Conservation (phyloP, 2,888 invertebrate genomes). For the Troglohyphantes excavatus region DNA sequence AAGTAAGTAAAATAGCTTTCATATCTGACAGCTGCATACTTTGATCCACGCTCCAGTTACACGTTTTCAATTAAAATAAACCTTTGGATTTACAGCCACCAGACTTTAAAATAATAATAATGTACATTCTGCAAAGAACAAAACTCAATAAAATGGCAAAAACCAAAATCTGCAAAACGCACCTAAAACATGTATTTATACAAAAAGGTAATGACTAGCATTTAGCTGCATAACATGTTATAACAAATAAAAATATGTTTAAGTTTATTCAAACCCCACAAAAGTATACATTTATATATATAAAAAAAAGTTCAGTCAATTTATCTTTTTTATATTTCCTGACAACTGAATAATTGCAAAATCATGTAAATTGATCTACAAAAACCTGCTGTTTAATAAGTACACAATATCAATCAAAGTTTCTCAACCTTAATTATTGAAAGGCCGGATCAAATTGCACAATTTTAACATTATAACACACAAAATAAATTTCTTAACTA, state of each 20-base stretch:
- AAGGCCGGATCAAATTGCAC: too few species aligned
- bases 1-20: constrained; percentile 1
- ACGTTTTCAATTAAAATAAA: too few species aligned
- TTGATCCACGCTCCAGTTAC: not conserved
- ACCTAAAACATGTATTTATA: constrained; percentile 1
- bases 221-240: constrained; percentile 24
- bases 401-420: too few species aligned
- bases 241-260: not conserved
- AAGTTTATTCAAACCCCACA: not conserved
- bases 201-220: constrained; percentile 44
- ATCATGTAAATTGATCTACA: too few species aligned
- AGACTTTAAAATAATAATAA: constrained; percentile 17
- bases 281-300: not conserved
- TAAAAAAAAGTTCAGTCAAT: too few species aligned
- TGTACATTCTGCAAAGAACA: too few species aligned
- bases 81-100: not conserved
- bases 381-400: too few species aligned
- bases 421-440: too few species aligned
- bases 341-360: too few species aligned
- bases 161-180: constrained; percentile 3
- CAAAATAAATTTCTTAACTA: too few species aligned
- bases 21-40: constrained; percentile 8
- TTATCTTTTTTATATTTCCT: too few species aligned
- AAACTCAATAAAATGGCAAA: not conserved
- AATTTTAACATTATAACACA: too few species aligned